A percentile compares a stretch with the other conserved stretches of the same genome.
Conservation (phyloP, 2,113 vertebrate species). For the Fregata magnificens region DNA sequence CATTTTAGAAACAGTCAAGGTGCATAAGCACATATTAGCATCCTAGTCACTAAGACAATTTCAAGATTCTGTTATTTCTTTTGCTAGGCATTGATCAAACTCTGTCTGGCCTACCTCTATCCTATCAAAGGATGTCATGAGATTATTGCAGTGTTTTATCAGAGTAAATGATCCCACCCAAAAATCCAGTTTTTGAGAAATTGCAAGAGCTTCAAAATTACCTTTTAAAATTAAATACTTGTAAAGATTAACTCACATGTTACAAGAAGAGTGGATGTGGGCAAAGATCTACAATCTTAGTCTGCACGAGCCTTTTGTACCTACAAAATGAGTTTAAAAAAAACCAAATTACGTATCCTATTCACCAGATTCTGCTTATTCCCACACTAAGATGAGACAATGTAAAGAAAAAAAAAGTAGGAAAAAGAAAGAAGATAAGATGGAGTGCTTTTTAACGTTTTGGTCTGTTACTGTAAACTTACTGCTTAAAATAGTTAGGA, state of each 20-base stretch:
- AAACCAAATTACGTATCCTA: not conserved
- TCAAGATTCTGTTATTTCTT: not conserved
- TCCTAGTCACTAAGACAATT: not conserved
- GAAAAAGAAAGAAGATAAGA: not conserved
- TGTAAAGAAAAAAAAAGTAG: not conserved
- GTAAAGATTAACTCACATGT: constrained; percentile 43
- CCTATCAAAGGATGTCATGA: not conserved
- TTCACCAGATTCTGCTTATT: not conserved
- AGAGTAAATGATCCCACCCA: not conserved
- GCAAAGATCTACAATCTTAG: not conserved
- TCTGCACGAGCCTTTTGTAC: not conserved
- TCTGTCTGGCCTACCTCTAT: not conserved
- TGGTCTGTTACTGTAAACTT: constrained; percentile 68
- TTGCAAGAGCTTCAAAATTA: not conserved
- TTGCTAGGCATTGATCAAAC: not conserved
- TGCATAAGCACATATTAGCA: not conserved
- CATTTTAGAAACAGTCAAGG: not conserved
- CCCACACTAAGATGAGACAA: constrained; percentile 24
- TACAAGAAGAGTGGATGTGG: not conserved
- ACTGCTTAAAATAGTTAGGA: constrained; percentile 76
- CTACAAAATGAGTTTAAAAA: not conserved
- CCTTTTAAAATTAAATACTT: not conserved
- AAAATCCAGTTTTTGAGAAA: not conserved
- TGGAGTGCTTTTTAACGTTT: constrained; percentile 23
- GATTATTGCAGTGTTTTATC: not conserved